Conservation (phyloP, 1,140 invertebrate species). For the Antheraea mylitta region DNA sequence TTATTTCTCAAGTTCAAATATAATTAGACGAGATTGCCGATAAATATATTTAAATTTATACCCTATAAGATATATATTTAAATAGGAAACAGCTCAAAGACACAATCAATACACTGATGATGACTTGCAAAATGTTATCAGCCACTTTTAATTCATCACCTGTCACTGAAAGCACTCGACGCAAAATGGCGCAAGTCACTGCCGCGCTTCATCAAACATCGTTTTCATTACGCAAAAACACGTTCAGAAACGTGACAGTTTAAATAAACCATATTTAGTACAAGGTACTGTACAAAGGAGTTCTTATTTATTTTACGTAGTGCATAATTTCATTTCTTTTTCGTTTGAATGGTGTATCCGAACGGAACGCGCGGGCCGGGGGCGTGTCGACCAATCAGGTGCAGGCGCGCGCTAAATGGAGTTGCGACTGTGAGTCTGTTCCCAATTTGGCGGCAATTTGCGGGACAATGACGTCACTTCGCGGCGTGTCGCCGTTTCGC, state of each 20-base stretch:
- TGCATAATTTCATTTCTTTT: constrained; percentile 72
- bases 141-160: constrained; percentile 6
- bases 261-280: constrained; percentile 41
- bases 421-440: constrained; percentile 61
- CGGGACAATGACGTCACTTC: constrained; percentile 52
- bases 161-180: not conserved
- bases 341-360: constrained; percentile 38
- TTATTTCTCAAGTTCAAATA: too few relatives aligned
- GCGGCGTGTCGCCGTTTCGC: constrained; percentile 37
- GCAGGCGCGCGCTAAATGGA: constrained; percentile 61
- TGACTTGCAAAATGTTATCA: not conserved
- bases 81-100: not conserved
- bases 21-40: too few relatives aligned
- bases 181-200: not conserved
- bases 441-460: constrained; percentile 72
- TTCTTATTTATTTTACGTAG: constrained; percentile 59
- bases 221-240: constrained; percentile 35
- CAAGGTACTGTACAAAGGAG: constrained; percentile 50
- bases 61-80: not conserved
- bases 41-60: too few relatives aligned
- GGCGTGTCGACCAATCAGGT: constrained; percentile 69
- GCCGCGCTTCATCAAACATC: not conserved
- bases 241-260: constrained; percentile 44
- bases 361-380: constrained; percentile 17
- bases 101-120: not conserved